These are phyloP conservation scores for Cossypha heuglini DNA, from an alignment of 2,797 vertebrate genomes.

Conservation along the genomic window DNA sequence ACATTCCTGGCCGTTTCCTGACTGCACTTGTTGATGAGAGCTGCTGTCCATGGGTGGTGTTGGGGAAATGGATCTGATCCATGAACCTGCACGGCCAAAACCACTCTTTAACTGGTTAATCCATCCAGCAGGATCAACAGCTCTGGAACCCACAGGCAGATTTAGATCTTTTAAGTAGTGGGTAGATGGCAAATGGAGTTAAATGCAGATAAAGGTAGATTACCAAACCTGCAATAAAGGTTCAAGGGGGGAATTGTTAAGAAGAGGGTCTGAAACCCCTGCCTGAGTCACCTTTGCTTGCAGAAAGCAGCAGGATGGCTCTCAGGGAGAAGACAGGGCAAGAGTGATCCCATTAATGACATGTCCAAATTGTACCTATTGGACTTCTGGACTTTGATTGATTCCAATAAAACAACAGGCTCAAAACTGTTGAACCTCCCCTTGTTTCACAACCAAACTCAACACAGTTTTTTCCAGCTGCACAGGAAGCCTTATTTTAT, in stretches of 20 bases:
- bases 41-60: slow-evolving; percentile 44
- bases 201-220: neutral
- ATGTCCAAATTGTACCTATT: neutral
- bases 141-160: neutral
- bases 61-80: neutral
- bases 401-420: neutral
- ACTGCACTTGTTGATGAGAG: slow-evolving; percentile 57
- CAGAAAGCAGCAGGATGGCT: neutral
- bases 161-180: neutral
- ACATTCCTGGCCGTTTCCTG: slow-evolving; percentile 63
- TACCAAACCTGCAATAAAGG: neutral
- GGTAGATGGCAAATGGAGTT: neutral
- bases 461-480: neutral
- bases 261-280: neutral
- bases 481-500: neutral
- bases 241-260: neutral
- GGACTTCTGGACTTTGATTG: neutral
- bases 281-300: neutral
- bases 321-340: neutral
- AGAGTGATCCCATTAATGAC: neutral
- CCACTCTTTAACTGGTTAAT: neutral
- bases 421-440: neutral
- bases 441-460: neutral
- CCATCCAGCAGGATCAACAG: neutral
- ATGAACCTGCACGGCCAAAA: neutral